These are phyloP conservation scores for Xestia ashworthii DNA, from an alignment of 2,888 invertebrate species.

Conservation along the genomic window DNA sequence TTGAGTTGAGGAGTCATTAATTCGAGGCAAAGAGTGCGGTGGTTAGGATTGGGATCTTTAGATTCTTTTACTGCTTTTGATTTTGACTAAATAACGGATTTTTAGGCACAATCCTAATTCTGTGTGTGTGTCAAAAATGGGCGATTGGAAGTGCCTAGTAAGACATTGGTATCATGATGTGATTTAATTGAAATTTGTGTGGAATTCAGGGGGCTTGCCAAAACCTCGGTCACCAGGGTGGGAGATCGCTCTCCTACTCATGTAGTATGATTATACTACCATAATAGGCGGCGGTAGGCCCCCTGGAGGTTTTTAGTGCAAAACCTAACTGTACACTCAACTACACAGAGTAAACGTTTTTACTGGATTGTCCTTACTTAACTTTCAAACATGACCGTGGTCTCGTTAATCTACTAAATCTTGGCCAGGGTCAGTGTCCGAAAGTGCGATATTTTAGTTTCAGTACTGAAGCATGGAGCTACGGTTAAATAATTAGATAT, in stretches of 20 bases:
- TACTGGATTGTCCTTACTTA: background rate
- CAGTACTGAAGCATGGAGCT: background rate
- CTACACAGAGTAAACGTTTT: constrained; percentile 3
- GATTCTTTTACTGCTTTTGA: too few species aligned
- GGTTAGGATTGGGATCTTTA: background rate
- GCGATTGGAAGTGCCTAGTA: background rate
- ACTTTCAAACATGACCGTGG: constrained; percentile 43
- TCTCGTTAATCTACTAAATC: constrained; percentile 6
- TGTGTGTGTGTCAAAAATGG: background rate
- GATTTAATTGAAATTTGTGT: background rate
- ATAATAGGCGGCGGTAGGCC: background rate
- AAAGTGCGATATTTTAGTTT: constrained; percentile 10
- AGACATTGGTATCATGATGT: background rate
- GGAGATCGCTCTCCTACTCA: background rate
- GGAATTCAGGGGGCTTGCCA: background rate
- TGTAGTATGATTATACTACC: background rate
- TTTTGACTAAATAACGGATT: background rate
- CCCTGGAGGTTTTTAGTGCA: background rate
- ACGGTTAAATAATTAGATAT: background rate
- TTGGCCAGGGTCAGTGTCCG: constrained; percentile 22
- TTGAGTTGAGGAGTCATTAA: background rate
- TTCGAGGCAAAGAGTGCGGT: background rate
- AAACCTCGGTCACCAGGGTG: background rate
- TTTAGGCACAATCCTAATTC: background rate
- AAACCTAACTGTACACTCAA: background rate